phyloP scores from a whole-genome alignment of 1,140 invertebrate species.

The Platyura marginata region DNA sequence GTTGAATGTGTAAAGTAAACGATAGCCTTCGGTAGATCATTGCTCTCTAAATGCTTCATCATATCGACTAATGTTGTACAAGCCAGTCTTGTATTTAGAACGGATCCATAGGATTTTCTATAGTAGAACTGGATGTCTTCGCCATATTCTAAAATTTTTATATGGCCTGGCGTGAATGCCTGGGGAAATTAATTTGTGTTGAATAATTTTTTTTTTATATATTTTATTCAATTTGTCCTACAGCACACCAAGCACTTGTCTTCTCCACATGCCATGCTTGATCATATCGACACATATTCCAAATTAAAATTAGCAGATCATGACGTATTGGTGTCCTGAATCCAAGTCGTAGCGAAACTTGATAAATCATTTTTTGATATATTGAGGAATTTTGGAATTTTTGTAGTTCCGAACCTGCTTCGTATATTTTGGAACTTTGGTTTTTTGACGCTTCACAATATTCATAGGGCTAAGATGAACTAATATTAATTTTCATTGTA shows the following conservation, averaged over 20 bases:
- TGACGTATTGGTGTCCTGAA: slow-evolving; percentile 27
- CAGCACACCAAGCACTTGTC: slow-evolving; percentile 50
- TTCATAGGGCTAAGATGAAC: slow-evolving; percentile 23
- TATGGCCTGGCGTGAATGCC: slow-evolving; percentile 35
- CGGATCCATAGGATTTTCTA: slow-evolving; percentile 35
- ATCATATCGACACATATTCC: slow-evolving; percentile 51
- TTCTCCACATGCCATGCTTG: slow-evolving; percentile 39
- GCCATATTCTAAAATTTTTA: slow-evolving; percentile 38
- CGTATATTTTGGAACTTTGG: slow-evolving; percentile 15
- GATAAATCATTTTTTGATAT: slow-evolving; percentile 13
- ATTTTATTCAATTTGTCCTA: too few species aligned
- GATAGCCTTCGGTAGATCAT: slow-evolving; percentile 31
- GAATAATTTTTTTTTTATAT: slow-evolving; percentile 5
- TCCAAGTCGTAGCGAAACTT: slow-evolving; percentile 16
- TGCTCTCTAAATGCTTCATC: slow-evolving; percentile 31
- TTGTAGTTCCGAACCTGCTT: slow-evolving; percentile 12
- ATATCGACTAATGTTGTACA: slow-evolving; percentile 42
- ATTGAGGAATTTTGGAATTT: slow-evolving; percentile 11
- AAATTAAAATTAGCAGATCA: slow-evolving; percentile 32
- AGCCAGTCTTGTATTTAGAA: slow-evolving; percentile 31
- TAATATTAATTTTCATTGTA: too few species aligned
- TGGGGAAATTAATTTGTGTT: slow-evolving; percentile 7
- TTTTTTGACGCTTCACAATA: slow-evolving; percentile 13
- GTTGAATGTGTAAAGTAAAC: slow-evolving; percentile 59
- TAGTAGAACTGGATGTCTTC: slow-evolving; percentile 45